Percentiles rank a stretch among this genome's conserved stretches.
phyloP scores from a whole-genome alignment of 2,113 vertebrate genomes.

The Aphyosemion australe region DNA sequence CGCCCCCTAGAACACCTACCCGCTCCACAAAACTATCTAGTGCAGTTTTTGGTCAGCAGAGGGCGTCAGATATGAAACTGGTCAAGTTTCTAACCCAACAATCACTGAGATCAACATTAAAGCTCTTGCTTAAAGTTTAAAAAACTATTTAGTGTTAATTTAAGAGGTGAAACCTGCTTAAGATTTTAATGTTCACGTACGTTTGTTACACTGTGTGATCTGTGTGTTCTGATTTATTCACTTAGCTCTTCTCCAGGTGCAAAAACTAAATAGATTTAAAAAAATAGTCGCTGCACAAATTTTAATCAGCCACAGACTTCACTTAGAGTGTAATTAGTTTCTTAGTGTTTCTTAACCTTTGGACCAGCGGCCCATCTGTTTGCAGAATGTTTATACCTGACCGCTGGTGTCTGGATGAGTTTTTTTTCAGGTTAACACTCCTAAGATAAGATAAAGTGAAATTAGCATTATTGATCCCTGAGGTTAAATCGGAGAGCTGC shows the following conservation, averaged over 20 bases:
- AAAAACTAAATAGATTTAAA: too few relatives aligned
- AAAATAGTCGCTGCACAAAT: constrained; percentile 12
- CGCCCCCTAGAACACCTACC: too few relatives aligned
- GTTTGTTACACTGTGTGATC: constrained; percentile 15
- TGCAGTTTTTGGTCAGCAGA: too few relatives aligned
- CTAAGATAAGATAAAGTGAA: constrained; percentile 39
- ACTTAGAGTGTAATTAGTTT: constrained; percentile 24
- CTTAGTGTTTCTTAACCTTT: constrained; percentile 21
- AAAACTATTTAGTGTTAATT: too few relatives aligned
- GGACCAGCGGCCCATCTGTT: constrained; percentile 24
- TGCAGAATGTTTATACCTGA: neutral
- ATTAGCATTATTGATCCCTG: constrained; percentile 54
- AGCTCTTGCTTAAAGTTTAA: too few relatives aligned
- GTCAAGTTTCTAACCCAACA: too few relatives aligned
- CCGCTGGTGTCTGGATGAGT: constrained; percentile 1
- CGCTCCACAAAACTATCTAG: too few relatives aligned
- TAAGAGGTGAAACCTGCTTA: constrained; percentile 52
- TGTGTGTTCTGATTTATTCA: constrained; percentile 27
- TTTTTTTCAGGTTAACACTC: constrained; percentile 14
- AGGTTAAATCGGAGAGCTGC: constrained; percentile 25
- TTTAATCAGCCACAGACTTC: constrained; percentile 29
- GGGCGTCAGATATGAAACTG: too few relatives aligned
- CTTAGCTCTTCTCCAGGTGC: constrained; percentile 2
- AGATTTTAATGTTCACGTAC: constrained; percentile 42
- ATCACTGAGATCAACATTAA: too few relatives aligned